A percentile compares a stretch with the other conserved stretches of the same genome.
Conservation (phyloP, 2,113 vertebrate species). For the Nannospalax galili region DNA sequence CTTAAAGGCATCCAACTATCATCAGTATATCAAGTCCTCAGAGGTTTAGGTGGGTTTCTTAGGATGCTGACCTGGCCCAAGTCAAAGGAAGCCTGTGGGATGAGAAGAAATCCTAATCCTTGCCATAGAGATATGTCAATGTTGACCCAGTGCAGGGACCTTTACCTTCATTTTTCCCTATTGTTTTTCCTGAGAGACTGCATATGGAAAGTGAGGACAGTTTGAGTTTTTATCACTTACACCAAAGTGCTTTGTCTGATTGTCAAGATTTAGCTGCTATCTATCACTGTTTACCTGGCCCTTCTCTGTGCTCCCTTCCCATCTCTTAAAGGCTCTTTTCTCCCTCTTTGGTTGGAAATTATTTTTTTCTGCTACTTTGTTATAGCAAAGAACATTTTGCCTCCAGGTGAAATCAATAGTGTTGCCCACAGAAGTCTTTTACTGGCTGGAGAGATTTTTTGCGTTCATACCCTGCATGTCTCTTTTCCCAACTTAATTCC, state of each 20-base stretch:
- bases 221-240: neutral
- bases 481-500: conserved; percentile 57
- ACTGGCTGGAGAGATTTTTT: neutral
- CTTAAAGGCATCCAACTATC: neutral
- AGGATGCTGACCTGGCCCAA: neutral
- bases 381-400: conserved; percentile 25
- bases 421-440: neutral
- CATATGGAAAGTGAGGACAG: neutral
- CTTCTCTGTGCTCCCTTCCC: neutral
- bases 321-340: neutral
- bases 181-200: neutral
- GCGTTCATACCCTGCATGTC: conserved; percentile 29
- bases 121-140: fast-evolving
- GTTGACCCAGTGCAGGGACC: no score
- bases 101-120: neutral
- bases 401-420: conserved; percentile 59
- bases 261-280: neutral
- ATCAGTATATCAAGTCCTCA: fast-evolving
- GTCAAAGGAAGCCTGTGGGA: neutral
- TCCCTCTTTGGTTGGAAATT: neutral
- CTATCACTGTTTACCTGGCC: neutral
- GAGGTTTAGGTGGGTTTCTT: fast-evolving
- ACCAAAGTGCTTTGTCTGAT: neutral
- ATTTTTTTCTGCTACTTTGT: conserved; percentile 8
- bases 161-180: neutral